Percentiles rank a stretch among this genome's conserved stretches.
Conservation (phyloP, 2,888 invertebrate species). For the Cenopis cana region DNA sequence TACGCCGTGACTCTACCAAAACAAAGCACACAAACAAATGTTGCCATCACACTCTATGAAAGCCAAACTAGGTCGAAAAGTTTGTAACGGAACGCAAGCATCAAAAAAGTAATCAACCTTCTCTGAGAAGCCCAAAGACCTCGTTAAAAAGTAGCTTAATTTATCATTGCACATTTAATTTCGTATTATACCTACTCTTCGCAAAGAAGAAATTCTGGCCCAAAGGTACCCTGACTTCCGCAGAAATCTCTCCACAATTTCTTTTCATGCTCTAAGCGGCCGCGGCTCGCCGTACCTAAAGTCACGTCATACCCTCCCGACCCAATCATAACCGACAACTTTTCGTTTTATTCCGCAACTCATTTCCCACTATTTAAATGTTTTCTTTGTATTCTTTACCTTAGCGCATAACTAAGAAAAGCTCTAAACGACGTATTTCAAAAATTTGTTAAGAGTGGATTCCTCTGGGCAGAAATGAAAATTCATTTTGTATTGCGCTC, state of each 20-base stretch:
- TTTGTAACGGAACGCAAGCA: constrained; percentile 16
- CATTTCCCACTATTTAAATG: constrained; percentile 29
- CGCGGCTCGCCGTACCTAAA: not conserved
- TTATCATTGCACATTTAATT: constrained; percentile 10
- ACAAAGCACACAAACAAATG: constrained; percentile 28
- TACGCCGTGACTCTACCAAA: constrained; percentile 15
- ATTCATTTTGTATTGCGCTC: constrained; percentile 21
- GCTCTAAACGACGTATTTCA: constrained; percentile 30
- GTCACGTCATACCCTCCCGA: not conserved
- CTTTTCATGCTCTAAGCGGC: constrained; percentile 23
- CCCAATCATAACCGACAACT: constrained; percentile 18
- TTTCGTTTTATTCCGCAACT: constrained; percentile 32
- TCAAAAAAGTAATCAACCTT: constrained; percentile 25
- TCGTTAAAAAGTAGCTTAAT: constrained; percentile 13
- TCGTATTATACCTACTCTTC: constrained; percentile 6
- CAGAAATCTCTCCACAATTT: constrained; percentile 26
- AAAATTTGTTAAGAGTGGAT: constrained; percentile 22
- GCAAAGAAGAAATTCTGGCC: constrained; percentile 2
- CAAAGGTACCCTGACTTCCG: constrained; percentile 3
- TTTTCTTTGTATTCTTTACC: constrained; percentile 27
- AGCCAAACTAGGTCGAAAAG: constrained; percentile 37
- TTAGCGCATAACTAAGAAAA: constrained; percentile 41
- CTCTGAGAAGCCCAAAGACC: not conserved
- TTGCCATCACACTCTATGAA: constrained; percentile 14
- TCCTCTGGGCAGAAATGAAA: constrained; percentile 21